Base-by-base conservation (phyloP, 2,797 vertebrate species). In the Leptoclinus maculatus region DNA sequence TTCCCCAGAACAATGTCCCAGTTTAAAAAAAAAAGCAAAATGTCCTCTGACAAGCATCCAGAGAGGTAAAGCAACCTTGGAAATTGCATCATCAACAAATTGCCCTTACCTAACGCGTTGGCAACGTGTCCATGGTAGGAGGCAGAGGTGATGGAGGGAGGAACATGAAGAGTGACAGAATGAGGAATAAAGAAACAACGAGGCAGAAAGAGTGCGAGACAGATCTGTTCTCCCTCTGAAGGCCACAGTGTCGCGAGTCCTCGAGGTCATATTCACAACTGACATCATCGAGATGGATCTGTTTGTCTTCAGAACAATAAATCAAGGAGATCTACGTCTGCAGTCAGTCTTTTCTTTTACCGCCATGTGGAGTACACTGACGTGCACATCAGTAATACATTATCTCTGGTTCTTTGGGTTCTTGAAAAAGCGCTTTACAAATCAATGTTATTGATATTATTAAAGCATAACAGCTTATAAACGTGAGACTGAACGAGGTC, bases 81-180 rank as follows among this genome's bases (percentile, higher is more conserved):
- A 69, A 72, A 54, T 49, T 83, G 75, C 85, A 69, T 86, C 74
- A 78, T 83, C 74, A 76, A 84, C 79, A 85, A 66, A 86, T 80
- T 70, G 47, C 29, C 21, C 45, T 45, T 58, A 74, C 29, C 67
- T 39, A 72, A 83, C 36, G 13, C 2, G 9, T 69, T 81, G 73
- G 76, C 71, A 86, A 75, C 79, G 77, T 68, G 78, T 17, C 65
- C n/a, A 64, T 38, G 29, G 25, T 80, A 3, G 41, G 63, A 78
- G 8, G 71, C 71, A 2, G 54, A 76, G 63, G 66, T 75, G 72
- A 58, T 53, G 54, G 71, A 19, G 29, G 68, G 65, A 72, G 51
- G 68, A 83, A 64, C 27, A 78, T 73, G 21, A 76, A 54, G 76
- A 68, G 73, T 66, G 83, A 83, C 83, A 80, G 57, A 79, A 76